Percentiles rank a stretch among this genome's conserved stretches.
Conservation (phyloP, 64 coral and sea anemone species). For the Trachythela sp. region DNA sequence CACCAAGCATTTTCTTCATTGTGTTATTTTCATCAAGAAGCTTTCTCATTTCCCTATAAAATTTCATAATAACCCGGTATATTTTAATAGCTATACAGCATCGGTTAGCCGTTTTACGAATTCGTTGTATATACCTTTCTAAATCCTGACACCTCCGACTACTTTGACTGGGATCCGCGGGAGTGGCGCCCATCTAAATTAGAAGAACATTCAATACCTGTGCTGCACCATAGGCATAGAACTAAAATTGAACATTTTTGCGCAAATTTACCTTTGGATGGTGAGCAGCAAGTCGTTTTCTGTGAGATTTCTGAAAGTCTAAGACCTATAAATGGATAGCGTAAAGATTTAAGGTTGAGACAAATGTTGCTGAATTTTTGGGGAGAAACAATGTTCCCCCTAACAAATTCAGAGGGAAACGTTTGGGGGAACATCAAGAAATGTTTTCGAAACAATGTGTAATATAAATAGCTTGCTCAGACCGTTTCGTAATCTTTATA, state of each 20-base stretch:
- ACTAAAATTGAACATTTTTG: not conserved
- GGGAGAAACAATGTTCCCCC: too few relatives aligned
- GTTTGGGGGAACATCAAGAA: too few relatives aligned
- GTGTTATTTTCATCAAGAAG: not conserved
- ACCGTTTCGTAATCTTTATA: too few relatives aligned
- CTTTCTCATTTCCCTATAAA: not conserved
- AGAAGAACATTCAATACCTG: not conserved
- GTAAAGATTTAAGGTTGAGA: not conserved
- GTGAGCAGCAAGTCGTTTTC: slow-evolving; percentile 55
- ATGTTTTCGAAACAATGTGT: too few relatives aligned
- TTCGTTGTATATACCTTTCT: slow-evolving; percentile 25
- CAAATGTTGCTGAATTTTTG: too few relatives aligned
- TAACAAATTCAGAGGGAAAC: too few relatives aligned
- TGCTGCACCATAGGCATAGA: too few relatives aligned
- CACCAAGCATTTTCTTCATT: not conserved
- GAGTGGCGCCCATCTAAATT: slow-evolving; percentile 15
- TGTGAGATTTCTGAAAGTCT: slow-evolving; percentile 73
- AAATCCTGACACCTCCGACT: slow-evolving; percentile 43
- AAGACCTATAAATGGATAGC: slow-evolving; percentile 36
- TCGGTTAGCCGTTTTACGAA: too few relatives aligned
- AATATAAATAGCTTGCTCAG: too few relatives aligned
- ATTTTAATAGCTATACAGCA: too few relatives aligned
- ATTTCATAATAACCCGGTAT: too few relatives aligned
- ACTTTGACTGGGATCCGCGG: slow-evolving; percentile 25
- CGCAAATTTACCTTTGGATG: slow-evolving; percentile 59